Conservation (phyloP, 2,888 invertebrate species). For the Rotaria macrura region DNA sequence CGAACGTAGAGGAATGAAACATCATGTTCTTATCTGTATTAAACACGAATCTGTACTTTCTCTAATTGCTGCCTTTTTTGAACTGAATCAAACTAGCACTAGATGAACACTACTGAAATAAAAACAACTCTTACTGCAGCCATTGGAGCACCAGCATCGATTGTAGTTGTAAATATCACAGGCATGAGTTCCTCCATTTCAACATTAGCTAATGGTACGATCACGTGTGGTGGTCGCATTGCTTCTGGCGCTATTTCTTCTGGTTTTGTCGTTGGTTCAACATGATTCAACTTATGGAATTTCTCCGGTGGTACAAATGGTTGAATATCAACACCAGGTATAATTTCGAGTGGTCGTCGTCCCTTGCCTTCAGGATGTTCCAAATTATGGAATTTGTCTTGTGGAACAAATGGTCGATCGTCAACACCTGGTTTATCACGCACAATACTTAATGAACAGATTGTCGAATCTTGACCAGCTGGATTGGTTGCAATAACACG, state of each 20-base stretch:
- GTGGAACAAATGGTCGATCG: slow-evolving; percentile 16
- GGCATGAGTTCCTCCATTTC: slow-evolving; percentile 17
- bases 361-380: neutral
- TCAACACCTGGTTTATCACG: slow-evolving; percentile 10
- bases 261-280: no score
- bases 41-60: no score
- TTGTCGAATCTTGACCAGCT: slow-evolving; percentile 26
- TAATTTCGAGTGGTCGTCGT: neutral
- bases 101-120: no score
- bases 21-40: no score
- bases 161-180: slow-evolving; percentile 23
- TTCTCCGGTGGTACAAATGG: no score
- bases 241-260: neutral
- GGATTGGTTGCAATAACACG: slow-evolving; percentile 22
- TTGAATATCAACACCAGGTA: slow-evolving; percentile 25
- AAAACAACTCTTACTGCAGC: no score
- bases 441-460: slow-evolving; percentile 8
- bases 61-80: no score
- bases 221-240: slow-evolving; percentile 20
- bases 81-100: no score
- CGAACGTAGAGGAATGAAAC: no score
- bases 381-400: slow-evolving; percentile 8
- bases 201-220: slow-evolving; percentile 20
- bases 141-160: slow-evolving; percentile 17
- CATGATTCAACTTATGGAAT: neutral